Evolutionary conservation across 2,888 invertebrate genomes (phyloP), one percentile per base, ranked within the genome.

Genomic region (Drosophila melanosoma): DNA sequence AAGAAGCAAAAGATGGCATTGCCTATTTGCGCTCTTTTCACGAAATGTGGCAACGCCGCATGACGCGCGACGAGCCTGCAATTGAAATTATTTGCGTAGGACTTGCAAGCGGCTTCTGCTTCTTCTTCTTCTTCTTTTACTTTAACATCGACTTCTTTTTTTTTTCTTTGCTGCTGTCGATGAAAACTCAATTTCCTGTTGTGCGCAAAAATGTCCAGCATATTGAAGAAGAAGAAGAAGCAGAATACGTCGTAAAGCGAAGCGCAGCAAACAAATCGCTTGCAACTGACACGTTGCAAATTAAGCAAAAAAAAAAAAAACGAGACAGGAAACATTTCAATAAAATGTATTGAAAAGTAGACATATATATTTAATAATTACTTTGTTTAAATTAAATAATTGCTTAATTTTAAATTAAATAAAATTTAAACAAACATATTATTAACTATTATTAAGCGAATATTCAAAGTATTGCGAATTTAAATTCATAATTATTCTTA

Each of bases 161-260:
- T 29, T 49, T 40, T 62, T 29, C 29, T 57, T 42, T 59, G 65
- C 59, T 64, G 62, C 80, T 89, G 89, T 83, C 90, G 82, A 89
- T 87, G 89, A 82, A 85, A 87, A 89, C 74, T 87, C 87, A 87
- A 87, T 87, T 87, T 87, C 87, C 87, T 85, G 88, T 87, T 89
- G 78, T 87, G 76, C 61, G 69, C 67, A 85, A 88, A 83, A 90
- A 85, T 88, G 83, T 82, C 71, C 56, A 74, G 72, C 64, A 67
- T 66, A 69, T 63, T 59, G 56, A 51, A 57, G 63, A 40, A 61
- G 56, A 51, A 20, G 15, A 33, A 15, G 33, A 33, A 17, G 20
- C 1, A 52, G 1, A 29, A 29, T 29, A 29, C 29, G 29, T 29
- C 29, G n/a, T 15, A 10, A 36, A n/a, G 20, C 12, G 35, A 29